phyloP scores from a whole-genome alignment of 92 coral and sea anemone species.

The Siderastrea radians region DNA sequence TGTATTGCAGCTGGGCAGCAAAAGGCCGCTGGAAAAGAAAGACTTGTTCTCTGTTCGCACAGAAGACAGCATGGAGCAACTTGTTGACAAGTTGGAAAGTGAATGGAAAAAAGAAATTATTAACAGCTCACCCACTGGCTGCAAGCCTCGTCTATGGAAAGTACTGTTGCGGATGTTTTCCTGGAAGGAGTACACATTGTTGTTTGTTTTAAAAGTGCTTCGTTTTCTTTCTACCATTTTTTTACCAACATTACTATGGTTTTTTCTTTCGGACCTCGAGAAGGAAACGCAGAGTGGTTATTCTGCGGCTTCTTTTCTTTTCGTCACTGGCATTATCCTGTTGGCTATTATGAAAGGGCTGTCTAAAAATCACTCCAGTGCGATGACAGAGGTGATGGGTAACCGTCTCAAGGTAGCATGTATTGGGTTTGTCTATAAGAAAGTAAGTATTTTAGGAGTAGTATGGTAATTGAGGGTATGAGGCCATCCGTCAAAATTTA shows the following conservation, averaged over 20 bases:
- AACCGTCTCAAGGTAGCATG: neutral
- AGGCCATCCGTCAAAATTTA: too few relatives aligned
- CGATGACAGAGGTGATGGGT: constrained; percentile 1
- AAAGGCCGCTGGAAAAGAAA: constrained; percentile 4
- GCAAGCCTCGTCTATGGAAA: too few relatives aligned
- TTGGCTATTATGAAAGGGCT: constrained; percentile 8
- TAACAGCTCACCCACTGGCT: too few relatives aligned
- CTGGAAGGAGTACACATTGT: too few relatives aligned
- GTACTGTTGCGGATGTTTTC: too few relatives aligned
- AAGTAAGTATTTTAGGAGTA: too few relatives aligned
- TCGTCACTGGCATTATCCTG: constrained; percentile 1
- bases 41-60: constrained; percentile 18
- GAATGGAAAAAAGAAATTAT: too few relatives aligned
- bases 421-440: too few relatives aligned
- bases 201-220: neutral
- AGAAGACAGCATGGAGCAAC: constrained; percentile 10
- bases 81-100: too few relatives aligned
- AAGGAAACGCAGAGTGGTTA: neutral
- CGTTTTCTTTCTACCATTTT: neutral
- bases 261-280: constrained; percentile 13
- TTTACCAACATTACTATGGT: constrained; percentile 2
- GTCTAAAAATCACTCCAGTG: neutral
- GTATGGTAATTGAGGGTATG: too few relatives aligned
- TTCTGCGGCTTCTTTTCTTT: constrained; percentile 3
- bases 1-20: neutral